phyloP scores from a whole-genome alignment of 2,888 invertebrate genomes.

The Cantharis rufa region DNA sequence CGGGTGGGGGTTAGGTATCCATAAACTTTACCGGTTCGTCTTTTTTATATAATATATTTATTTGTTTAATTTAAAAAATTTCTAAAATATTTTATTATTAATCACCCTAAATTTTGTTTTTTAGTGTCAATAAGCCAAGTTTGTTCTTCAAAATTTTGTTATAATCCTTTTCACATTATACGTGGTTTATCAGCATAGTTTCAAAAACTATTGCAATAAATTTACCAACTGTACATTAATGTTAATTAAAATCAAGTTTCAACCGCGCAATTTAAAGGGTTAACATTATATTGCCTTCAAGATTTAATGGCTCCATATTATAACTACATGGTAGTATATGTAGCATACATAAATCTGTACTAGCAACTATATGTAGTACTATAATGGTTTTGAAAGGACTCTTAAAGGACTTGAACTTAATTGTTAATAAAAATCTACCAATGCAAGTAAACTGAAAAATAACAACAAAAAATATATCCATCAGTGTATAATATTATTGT shows the following conservation, averaged over 20 bases:
- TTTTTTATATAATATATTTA: too few relatives aligned
- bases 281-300: background rate
- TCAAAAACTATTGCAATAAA: background rate
- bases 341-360: background rate
- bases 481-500: too few relatives aligned
- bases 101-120: too few relatives aligned
- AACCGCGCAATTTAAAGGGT: background rate
- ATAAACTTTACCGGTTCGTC: too few relatives aligned
- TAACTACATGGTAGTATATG: background rate
- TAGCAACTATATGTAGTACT: background rate
- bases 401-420: background rate
- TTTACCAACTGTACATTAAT: background rate
- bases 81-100: too few relatives aligned
- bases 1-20: too few relatives aligned
- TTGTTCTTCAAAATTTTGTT: background rate
- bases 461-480: too few relatives aligned
- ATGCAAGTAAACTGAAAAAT: too few relatives aligned
- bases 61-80: too few relatives aligned
- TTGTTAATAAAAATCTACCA: too few relatives aligned
- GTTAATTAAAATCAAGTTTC: background rate
- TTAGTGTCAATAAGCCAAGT: background rate
- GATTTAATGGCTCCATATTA: background rate
- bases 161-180: background rate
- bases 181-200: background rate
- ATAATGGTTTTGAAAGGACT: background rate